phyloP scores from a whole-genome alignment of 2,797 vertebrate species.

The Bryconaethiops microstoma region DNA sequence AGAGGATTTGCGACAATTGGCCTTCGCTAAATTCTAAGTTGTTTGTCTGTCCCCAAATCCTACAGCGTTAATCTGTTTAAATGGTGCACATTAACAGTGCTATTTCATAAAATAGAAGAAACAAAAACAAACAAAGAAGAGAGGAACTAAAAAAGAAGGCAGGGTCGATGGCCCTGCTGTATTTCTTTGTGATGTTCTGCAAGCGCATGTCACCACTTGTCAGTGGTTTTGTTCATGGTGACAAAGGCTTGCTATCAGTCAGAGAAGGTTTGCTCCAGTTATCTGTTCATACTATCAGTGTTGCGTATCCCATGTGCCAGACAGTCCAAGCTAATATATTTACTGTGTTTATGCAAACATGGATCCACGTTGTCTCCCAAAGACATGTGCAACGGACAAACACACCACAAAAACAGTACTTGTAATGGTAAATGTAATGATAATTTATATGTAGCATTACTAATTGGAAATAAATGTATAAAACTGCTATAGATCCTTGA shows the following conservation, averaged over 20 bases:
- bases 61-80: conserved; percentile 5
- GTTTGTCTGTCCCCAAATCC: conserved; percentile 1
- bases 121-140: conserved; percentile 36
- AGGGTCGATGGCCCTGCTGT: not conserved
- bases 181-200: conserved; percentile 32
- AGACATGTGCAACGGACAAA: not conserved
- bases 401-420: not conserved
- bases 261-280: conserved; percentile 62
- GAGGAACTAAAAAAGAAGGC: conserved; percentile 9
- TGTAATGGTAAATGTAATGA: too few species aligned
- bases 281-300: conserved; percentile 52
- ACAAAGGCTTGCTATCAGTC: conserved; percentile 60
- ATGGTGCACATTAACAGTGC: not conserved
- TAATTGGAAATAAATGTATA: too few species aligned
- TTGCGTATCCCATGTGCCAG: conserved; percentile 58
- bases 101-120: not conserved
- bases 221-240: conserved; percentile 56
- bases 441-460: too few species aligned
- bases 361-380: not conserved
- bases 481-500: too few species aligned
- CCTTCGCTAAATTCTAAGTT: not conserved
- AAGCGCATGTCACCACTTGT: conserved; percentile 50
- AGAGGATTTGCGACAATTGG: conserved; percentile 26
- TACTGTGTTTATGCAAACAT: not conserved
- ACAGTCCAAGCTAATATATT: conserved; percentile 8